Percentiles rank a stretch among this genome's conserved stretches.
phyloP scores from a whole-genome alignment of 2,797 vertebrate genomes.

The Pipistrellus nathusii region DNA sequence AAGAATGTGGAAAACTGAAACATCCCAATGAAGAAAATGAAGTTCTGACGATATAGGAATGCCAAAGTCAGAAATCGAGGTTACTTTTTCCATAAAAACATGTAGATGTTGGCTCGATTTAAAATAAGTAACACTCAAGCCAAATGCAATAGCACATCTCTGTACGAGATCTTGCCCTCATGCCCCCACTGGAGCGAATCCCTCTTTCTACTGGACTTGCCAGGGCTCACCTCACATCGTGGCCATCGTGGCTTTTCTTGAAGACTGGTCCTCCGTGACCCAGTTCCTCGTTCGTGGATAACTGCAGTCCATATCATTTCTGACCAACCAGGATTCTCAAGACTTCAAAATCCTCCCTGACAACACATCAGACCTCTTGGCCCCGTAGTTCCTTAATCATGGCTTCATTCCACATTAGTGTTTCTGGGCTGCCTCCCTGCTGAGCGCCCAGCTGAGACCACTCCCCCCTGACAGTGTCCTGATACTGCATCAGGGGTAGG shows the following conservation, averaged over 20 bases:
- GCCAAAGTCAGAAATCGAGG: background rate
- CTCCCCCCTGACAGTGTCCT: slow-evolving; percentile 5
- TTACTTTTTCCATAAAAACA: slow-evolving; percentile 5
- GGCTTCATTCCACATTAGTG: background rate
- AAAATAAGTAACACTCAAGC: background rate
- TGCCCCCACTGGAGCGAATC: background rate
- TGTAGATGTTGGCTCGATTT: background rate
- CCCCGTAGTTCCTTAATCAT: background rate
- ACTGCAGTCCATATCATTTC: slow-evolving; percentile 1
- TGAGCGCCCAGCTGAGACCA: background rate
- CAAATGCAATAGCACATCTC: background rate
- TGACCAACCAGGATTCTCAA: background rate
- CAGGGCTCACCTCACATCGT: background rate
- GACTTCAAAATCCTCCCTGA: slow-evolving; percentile 3
- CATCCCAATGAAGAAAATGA: background rate
- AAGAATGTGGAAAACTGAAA: background rate
- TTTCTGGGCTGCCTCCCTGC: slow-evolving; percentile 15
- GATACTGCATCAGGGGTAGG: background rate
- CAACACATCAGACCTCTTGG: slow-evolving; percentile 21
- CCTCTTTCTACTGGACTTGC: background rate
- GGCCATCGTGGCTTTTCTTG: background rate
- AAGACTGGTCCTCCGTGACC: background rate
- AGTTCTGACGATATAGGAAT: background rate
- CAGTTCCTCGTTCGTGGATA: slow-evolving; percentile 4
- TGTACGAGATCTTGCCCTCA: background rate